Percentiles rank a stretch among this genome's conserved stretches.
These are phyloP conservation scores for Sarcophaga peregrina DNA, from an alignment of 1,140 invertebrate species.

Conservation along the genomic window DNA sequence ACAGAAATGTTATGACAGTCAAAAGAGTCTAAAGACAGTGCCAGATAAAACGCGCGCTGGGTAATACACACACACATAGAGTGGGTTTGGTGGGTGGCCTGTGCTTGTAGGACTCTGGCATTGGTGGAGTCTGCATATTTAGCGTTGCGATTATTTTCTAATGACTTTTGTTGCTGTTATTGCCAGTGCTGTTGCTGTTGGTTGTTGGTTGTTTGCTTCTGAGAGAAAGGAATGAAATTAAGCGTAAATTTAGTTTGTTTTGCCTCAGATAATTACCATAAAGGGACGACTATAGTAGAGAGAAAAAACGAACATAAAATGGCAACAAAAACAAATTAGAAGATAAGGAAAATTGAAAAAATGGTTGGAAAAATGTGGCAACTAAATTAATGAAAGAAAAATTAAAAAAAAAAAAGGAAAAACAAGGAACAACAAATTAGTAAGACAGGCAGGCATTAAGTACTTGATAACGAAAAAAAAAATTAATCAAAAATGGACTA, in stretches of 20 bases:
- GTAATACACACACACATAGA: not conserved
- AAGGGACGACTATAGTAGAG: not conserved
- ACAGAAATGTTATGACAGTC: slow-evolving; percentile 9
- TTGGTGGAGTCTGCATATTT: too few relatives aligned
- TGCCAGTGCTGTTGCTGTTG: not conserved
- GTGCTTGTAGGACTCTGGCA: too few relatives aligned
- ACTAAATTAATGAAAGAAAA: too few relatives aligned
- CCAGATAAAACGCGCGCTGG: not conserved
- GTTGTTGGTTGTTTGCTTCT: not conserved
- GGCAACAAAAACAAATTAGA: not conserved
- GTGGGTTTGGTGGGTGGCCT: not conserved
- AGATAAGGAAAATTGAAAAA: not conserved
- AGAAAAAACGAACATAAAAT: not conserved
- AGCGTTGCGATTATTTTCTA: not conserved
- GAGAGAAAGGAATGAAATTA: not conserved
- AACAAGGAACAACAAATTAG: too few relatives aligned
- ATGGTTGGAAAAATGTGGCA: too few relatives aligned
- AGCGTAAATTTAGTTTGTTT: slow-evolving; percentile 22
- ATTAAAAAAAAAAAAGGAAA: too few relatives aligned
- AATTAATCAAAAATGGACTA: too few relatives aligned
- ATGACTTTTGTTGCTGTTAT: slow-evolving; percentile 2
- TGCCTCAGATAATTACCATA: not conserved
- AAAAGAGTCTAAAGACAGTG: not conserved
- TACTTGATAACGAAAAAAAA: too few relatives aligned
- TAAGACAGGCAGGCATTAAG: too few relatives aligned